Evolutionary conservation across 1,140 invertebrate genomes (phyloP), one percentile per base, ranked within the genome.

Genomic region (Palaemon carinicauda): DNA sequence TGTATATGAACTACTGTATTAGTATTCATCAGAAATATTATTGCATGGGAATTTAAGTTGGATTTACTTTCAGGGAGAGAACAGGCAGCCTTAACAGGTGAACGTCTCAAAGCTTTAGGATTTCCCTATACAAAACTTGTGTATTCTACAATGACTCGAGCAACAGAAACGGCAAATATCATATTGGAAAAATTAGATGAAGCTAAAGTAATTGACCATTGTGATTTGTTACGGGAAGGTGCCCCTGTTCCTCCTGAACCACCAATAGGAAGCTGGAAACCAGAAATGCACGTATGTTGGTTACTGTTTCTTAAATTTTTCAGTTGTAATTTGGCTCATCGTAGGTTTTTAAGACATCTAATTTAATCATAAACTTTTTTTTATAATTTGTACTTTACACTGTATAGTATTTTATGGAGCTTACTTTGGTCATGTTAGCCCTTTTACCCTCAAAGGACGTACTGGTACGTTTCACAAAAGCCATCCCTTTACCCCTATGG

Each of bases 111-210:
- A 80, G 93, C 95, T 77, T 91, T 99, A 52, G 93, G 94, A 89
- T 93, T 96, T 77, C 95, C 96, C 65, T 98, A 95, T 92, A 94
- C 95, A 41, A 91, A 93, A 27, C 92, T 99, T 54, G 92, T 98
- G 0, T 94, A 94, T 75, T 99, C 98, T 0, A 98, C 97, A 0
- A 98, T 99, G 98, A 95, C 94, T 0, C 92, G 98, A 89, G 98
- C 98, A 0, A 94, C 95, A 89, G 96, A 99, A 92, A 99, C 98
- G 9, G 96, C 96, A 0, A 92, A 94, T 21, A 94, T 98, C 19
- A 98, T 99, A 89, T 92, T 94, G 71, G 93, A 94, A 90, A 94
- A 94, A 90, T 91, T 96, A 78, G 81, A 82, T 1, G 56, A 87
- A 15, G 79, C 86, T 9, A 86, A 86, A 69, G 80, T 65, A 9